Percentiles rank a stretch among this genome's conserved stretches.
Evolutionary conservation across 2,888 invertebrate species (phyloP).

Genomic region (Drepana falcataria): DNA sequence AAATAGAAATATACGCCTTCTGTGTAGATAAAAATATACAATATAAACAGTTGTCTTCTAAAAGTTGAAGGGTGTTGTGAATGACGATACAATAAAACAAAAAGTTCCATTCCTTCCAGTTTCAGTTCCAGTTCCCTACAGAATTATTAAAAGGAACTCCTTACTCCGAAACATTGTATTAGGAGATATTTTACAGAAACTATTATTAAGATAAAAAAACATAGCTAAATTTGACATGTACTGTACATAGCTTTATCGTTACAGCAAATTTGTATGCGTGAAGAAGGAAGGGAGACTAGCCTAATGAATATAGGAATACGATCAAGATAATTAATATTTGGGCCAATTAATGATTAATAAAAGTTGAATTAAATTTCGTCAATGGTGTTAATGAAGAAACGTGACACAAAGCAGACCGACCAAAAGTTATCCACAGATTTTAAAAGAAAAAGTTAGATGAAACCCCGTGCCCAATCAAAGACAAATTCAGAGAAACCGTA

Average conservation of each 20-base stretch:
- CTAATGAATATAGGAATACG: too few species aligned
- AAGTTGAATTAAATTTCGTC: not conserved
- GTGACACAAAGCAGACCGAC: not conserved
- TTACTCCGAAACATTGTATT: not conserved
- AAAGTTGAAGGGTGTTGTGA: too few species aligned
- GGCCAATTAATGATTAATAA: not conserved
- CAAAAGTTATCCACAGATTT: not conserved
- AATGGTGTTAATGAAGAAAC: not conserved
- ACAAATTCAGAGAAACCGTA: constrained; percentile 41
- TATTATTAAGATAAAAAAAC: too few species aligned
- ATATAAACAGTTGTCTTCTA: too few species aligned
- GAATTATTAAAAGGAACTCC: not conserved
- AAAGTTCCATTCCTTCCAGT: too few species aligned
- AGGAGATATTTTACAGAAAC: too few species aligned
- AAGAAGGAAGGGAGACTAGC: not conserved
- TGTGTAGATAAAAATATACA: too few species aligned
- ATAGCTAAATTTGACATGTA: not conserved
- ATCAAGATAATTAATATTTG: too few species aligned
- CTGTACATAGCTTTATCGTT: not conserved
- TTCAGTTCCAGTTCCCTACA: too few species aligned
- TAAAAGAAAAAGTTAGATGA: constrained; percentile 25
- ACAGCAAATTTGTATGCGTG: not conserved
- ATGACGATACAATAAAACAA: too few species aligned
- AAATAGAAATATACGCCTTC: too few species aligned
- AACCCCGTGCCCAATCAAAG: constrained; percentile 46